Base-by-base conservation (phyloP, 2,888 invertebrate species). In the Noctuana brunneofusca region DNA sequence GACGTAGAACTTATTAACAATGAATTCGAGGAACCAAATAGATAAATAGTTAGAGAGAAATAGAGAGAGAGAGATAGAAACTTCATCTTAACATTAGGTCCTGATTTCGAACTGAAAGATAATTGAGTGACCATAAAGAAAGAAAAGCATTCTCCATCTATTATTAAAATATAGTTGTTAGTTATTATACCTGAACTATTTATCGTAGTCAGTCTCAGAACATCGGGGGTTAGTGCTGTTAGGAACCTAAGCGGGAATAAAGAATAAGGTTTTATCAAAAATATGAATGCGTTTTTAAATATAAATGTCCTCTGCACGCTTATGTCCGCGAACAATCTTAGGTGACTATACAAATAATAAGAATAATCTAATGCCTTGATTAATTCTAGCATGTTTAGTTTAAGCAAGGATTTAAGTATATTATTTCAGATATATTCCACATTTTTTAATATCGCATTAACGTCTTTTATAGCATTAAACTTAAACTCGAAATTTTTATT, bases 221-320 rank as follows among this genome's bases (percentile, higher is more conserved):
- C 92, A 76, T 92, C 92, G 74, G 92, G 92, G 75, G 92, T 92
- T 86, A 92, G 83, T 79, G 92, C 92, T 74, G 91, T 89, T 86
- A 92, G 89, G 86, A 92, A 92, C 92, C 92, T 92, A 92, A 75
- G 81, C 84, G 85, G 76, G 74, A 75, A 75, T 73, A 70, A 59
- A 75, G 68, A 76, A 73, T 72, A 72, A 74, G 68, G 72, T 71
- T 69, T 68, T 66, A 70, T 69, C 64, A 68, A 69, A 70, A 72
- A 66, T 71, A 65, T 67, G 63, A 65, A 58, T 30, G 46, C 9
- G 20, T 38, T 48, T 12, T 46, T 8, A 11, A 43, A 2, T 3
- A 18, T n/a, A n/a, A n/a, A 43, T 20, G 18, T 18, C 43, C 18
- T 11, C 8, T 18, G 9, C 12, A 48, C n/a, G 20, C 20, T 9